Evolutionary conservation across 1,140 invertebrate species (phyloP).

Genomic region (Panulirus ornatus): DNA sequence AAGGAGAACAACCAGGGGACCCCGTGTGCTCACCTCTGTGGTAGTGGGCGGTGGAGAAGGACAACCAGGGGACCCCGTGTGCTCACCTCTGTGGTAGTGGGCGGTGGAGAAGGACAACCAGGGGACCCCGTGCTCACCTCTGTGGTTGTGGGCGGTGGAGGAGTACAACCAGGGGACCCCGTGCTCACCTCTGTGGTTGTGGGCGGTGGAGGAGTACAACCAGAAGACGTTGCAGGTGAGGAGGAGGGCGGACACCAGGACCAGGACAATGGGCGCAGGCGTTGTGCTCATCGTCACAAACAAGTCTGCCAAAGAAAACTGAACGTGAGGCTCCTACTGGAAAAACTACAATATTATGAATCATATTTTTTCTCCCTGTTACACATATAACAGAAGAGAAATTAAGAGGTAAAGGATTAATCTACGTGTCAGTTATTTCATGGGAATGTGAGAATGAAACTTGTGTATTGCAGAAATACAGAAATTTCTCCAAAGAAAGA

Average conservation of each 20-base stretch:
- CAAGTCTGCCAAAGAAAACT: background rate
- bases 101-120: background rate
- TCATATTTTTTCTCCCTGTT: no score
- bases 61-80: no score
- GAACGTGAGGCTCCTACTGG: no score
- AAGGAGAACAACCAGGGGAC: no score
- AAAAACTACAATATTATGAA: no score
- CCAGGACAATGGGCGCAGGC: constrained; percentile 66
- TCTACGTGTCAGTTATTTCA: no score
- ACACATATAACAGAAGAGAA: no score
- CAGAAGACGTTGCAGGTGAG: constrained; percentile 72
- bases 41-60: background rate
- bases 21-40: background rate
- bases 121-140: constrained; percentile 28
- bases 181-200: constrained; percentile 43
- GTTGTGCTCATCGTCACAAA: constrained; percentile 60
- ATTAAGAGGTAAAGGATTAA: no score
- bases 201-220: constrained; percentile 60
- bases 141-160: constrained; percentile 45
- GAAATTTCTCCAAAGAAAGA: no score
- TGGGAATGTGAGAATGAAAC: no score
- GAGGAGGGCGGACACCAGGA: constrained; percentile 64
- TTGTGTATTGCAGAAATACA: no score
- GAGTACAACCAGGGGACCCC: no score
- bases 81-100: background rate